phyloP scores from a whole-genome alignment of 2,888 invertebrate genomes.

The Plagodis dolabraria region DNA sequence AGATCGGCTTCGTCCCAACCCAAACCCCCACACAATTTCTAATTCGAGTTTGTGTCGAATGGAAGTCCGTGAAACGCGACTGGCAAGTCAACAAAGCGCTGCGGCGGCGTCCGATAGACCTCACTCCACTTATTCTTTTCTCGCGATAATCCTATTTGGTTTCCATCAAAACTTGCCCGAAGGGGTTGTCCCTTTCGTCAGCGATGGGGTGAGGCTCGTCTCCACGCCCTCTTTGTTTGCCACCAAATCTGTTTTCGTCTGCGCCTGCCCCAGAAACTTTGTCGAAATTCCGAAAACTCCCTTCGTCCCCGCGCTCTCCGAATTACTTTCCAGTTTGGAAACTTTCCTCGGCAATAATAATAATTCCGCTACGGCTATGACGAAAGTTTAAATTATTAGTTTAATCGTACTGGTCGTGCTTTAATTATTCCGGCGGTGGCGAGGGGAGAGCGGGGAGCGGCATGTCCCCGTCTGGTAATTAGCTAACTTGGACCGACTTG shows the following conservation, averaged over 20 bases:
- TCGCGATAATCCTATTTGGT: constrained; percentile 80
- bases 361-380: constrained; percentile 78
- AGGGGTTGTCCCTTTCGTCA: constrained; percentile 59
- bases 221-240: constrained; percentile 68
- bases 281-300: constrained; percentile 68
- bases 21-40: constrained; percentile 30
- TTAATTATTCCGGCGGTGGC: constrained; percentile 66
- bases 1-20: constrained; percentile 44
- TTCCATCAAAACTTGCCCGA: constrained; percentile 81
- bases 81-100: constrained; percentile 56
- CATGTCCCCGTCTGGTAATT: constrained; percentile 55
- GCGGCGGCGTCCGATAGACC: constrained; percentile 58
- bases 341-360: constrained; percentile 78
- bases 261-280: constrained; percentile 67
- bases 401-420: constrained; percentile 75
- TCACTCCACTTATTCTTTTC: constrained; percentile 76
- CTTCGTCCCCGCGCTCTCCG: constrained; percentile 48
- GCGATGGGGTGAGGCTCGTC: constrained; percentile 31
- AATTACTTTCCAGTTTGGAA: constrained; percentile 81
- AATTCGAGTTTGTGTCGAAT: constrained; percentile 40
- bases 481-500: constrained; percentile 52
- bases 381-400: constrained; percentile 83
- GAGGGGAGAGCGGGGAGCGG: constrained; percentile 30
- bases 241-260: constrained; percentile 81
- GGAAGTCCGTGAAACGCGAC: constrained; percentile 39